Evolutionary conservation across 92 coral and sea anemone species (phyloP).

Genomic region (Actinernus sp.): DNA sequence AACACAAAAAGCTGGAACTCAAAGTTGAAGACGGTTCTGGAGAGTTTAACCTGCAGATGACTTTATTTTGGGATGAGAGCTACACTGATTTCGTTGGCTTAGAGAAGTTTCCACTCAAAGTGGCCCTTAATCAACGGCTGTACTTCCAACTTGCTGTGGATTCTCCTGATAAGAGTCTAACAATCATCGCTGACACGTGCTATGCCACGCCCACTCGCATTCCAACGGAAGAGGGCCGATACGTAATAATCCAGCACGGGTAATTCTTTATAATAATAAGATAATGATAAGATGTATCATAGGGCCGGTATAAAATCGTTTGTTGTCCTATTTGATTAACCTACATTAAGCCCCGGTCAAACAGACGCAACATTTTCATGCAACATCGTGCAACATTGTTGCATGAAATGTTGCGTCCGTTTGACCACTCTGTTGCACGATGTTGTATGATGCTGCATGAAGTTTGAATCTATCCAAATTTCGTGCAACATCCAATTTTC

Average conservation of each 20-base stretch:
- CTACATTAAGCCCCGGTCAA: no score
- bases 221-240: slow-evolving; percentile 10
- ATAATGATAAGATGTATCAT: no score
- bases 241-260: slow-evolving; percentile 39
- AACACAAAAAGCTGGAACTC: slow-evolving; percentile 12
- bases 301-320: no score
- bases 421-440: no score
- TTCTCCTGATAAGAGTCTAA: slow-evolving; percentile 54
- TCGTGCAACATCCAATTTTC: no score
- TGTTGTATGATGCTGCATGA: no score
- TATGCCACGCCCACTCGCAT: slow-evolving; percentile 69
- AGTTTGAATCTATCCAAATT: no score
- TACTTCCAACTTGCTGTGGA: slow-evolving; percentile 62
- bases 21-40: slow-evolving; percentile 53
- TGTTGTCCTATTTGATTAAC: no score
- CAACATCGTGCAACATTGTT: no score
- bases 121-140: slow-evolving; percentile 47
- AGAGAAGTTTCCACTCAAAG: slow-evolving; percentile 60
- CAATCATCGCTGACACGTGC: slow-evolving; percentile 64
- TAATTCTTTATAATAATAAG: no score
- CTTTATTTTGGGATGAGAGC: slow-evolving; percentile 35
- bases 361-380: no score
- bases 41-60: slow-evolving; percentile 57
- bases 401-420: no score
- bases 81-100: slow-evolving; percentile 33